These are phyloP conservation scores for Parazoanthus swiftii DNA, from an alignment of 92 coral and sea anemone species.

Conservation along the genomic window DNA sequence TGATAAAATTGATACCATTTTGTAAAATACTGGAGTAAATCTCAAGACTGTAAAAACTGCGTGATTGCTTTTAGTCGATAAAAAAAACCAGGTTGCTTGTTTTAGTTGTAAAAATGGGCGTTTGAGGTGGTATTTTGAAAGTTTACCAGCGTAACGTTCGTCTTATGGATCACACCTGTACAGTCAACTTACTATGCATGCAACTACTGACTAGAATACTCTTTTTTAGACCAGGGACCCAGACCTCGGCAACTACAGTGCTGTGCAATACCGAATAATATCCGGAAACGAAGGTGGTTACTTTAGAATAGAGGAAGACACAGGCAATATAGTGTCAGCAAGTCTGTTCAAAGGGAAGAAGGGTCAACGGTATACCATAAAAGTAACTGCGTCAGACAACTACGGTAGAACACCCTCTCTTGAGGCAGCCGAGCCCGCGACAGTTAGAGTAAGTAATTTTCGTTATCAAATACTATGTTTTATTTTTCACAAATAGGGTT, in stretches of 20 bases:
- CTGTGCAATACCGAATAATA: conserved; percentile 73
- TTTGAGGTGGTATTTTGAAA: no score
- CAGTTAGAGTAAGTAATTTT: conserved; percentile 62
- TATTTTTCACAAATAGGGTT: no score
- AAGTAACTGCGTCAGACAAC: conserved; percentile 84
- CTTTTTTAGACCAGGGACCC: conserved; percentile 76
- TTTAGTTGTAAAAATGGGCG: no score
- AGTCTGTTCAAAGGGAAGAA: conserved; percentile 81
- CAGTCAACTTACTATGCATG: neutral
- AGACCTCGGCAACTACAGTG: conserved; percentile 80
- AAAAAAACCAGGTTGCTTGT: no score
- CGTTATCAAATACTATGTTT: no score
- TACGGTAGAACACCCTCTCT: conserved; percentile 67
- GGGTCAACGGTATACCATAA: conserved; percentile 75
- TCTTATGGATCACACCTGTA: no score
- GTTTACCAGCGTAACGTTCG: no score
- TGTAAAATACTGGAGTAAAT: no score
- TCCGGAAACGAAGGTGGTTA: conserved; percentile 86
- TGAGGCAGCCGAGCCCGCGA: conserved; percentile 66
- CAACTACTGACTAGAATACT: neutral
- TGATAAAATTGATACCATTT: no score
- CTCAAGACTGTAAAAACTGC: no score
- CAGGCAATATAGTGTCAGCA: conserved; percentile 78
- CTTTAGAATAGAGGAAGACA: conserved; percentile 65
- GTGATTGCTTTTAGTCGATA: no score